Percentiles rank a stretch among this genome's conserved stretches.
These are phyloP conservation scores for Polyommatus iphigenia DNA, from an alignment of 2,888 invertebrate species.

Conservation along the genomic window DNA sequence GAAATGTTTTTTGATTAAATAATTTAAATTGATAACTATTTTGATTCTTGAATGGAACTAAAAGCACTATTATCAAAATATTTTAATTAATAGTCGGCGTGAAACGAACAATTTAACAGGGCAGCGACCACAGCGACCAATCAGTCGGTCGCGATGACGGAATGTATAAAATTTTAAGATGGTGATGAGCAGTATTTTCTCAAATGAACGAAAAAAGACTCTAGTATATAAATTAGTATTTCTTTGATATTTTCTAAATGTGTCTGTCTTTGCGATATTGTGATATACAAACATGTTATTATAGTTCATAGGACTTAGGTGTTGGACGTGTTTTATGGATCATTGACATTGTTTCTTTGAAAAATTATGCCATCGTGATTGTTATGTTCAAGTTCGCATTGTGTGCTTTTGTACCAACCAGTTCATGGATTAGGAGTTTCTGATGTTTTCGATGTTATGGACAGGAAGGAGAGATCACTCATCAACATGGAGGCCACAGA, in stretches of 20 bases:
- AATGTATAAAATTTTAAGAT: constrained; percentile 78
- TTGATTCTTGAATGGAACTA: not conserved
- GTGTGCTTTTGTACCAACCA: constrained; percentile 61
- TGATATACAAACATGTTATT: constrained; percentile 44
- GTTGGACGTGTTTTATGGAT: constrained; percentile 67
- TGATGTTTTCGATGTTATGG: constrained; percentile 76
- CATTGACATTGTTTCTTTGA: constrained; percentile 77
- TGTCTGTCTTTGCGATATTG: constrained; percentile 49
- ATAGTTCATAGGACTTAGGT: constrained; percentile 52
- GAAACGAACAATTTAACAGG: constrained; percentile 55
- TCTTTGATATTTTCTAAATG: constrained; percentile 51
- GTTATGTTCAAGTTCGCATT: constrained; percentile 71
- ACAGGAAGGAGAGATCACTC: constrained; percentile 75
- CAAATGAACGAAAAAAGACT: constrained; percentile 52
- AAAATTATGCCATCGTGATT: constrained; percentile 70
- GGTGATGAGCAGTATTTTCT: constrained; percentile 75
- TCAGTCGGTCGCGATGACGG: constrained; percentile 77
- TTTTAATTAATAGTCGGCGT: constrained; percentile 45
- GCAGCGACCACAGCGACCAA: constrained; percentile 77
- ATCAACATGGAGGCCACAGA: constrained; percentile 83
- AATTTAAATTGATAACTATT: not conserved
- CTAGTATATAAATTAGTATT: constrained; percentile 53
- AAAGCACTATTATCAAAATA: not conserved
- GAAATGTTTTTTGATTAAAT: not conserved
- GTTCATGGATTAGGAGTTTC: constrained; percentile 71